Evolutionary conservation across 1,140 invertebrate species (phyloP).

Genomic region (Zaprionus davidi): DNA sequence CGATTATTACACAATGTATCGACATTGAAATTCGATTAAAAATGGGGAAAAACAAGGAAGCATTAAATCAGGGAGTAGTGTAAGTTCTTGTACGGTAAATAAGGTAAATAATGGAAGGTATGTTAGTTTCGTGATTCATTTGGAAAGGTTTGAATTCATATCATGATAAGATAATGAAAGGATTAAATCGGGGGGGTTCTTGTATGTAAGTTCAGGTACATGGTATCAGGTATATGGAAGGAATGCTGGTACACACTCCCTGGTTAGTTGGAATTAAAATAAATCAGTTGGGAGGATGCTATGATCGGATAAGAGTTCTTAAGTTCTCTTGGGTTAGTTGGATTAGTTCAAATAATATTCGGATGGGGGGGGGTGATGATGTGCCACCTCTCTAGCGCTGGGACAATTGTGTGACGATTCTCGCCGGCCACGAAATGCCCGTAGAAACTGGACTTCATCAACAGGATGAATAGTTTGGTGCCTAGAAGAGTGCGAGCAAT

Average conservation of each 20-base stretch:
- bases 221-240: too few relatives aligned
- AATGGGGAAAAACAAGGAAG: background rate
- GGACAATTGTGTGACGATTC: constrained; percentile 94
- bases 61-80: background rate
- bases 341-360: background rate
- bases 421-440: constrained; percentile 99
- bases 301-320: background rate
- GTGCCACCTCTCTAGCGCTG: constrained; percentile 89
- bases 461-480: constrained; percentile 91
- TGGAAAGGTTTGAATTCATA: background rate
- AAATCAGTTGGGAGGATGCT: too few relatives aligned
- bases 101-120: background rate
- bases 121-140: background rate
- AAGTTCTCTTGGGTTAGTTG: background rate
- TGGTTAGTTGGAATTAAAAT: too few relatives aligned
- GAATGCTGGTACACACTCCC: too few relatives aligned
- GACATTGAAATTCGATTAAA: constrained; percentile 4
- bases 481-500: constrained; percentile 92
- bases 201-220: too few relatives aligned
- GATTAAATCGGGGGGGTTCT: too few relatives aligned
- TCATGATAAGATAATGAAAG: background rate
- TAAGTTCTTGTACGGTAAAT: background rate
- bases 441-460: constrained; percentile 98
- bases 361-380: background rate
- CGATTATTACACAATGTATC: background rate